Evolutionary conservation across 2,888 invertebrate species (phyloP), one percentile per base, ranked within the genome.

Genomic region (Athrips mouffetella): DNA sequence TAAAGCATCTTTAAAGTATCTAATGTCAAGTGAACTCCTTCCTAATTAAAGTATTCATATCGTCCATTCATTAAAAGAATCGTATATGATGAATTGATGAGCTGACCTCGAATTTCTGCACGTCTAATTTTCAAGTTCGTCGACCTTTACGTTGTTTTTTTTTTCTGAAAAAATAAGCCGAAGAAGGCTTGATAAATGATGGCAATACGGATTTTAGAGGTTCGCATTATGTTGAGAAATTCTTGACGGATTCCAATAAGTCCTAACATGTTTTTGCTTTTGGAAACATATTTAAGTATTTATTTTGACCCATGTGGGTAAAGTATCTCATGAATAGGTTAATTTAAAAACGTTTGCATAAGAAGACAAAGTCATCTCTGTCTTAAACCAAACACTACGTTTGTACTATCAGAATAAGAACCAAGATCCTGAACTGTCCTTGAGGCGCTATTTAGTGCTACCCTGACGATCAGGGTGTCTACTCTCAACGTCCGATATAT

Each of bases 121-220:
- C 63, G 64, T 73, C 76, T 78, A 78, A 81, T 77, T 81, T 64
- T 59, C 50, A 57, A 16, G 42, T 29, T 57, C 74, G 70, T 71
- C 73, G 77, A 76, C 75, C 74, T 69, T 67, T 65, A 59, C 59
- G 65, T 55, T 57, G 60, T 57, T 54, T 52, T 54, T 67, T 67
- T 67, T 68, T 67, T 67, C n/a, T 41, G 15, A 13, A 15, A 33
- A 33, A n/a, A 27, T 15, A 41, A 41, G 8, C 10, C 13, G 15
- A 40, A 15, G 70, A 69, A 23, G 23, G 5, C 75, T 67, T 71
- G 66, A 68, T 70, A 69, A 73, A 73, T 70, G 68, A 63, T 47
- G 63, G 60, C 65, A 69, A 66, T 67, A 63, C 60, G 52, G 53
- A 21, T 37, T 37, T 21, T 54, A 60, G 58, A 57, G 62, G 60